phyloP scores from a whole-genome alignment of 92 coral and sea anemone genomes.

The Phenganax marumi region DNA sequence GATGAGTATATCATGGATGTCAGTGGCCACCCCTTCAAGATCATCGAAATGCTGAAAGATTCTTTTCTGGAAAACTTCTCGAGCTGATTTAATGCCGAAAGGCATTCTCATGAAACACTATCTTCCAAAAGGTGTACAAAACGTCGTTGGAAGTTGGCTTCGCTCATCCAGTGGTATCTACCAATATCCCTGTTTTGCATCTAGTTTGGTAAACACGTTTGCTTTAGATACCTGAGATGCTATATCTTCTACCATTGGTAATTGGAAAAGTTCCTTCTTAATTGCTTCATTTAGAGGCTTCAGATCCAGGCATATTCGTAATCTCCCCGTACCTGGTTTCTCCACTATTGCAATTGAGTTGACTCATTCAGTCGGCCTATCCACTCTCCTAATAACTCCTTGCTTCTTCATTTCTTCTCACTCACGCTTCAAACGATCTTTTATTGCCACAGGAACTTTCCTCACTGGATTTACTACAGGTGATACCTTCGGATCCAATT shows the following conservation, averaged over 20 bases:
- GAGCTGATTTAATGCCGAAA: background rate
- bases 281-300: too few species aligned
- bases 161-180: conserved; percentile 16
- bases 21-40: conserved; percentile 46
- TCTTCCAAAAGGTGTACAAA: background rate
- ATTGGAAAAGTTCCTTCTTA: conserved; percentile 18
- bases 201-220: background rate
- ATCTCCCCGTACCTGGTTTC: background rate
- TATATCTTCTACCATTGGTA: conserved; percentile 26
- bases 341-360: too few species aligned
- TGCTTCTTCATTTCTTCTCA: conserved; percentile 8
- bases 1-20: conserved; percentile 4
- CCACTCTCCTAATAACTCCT: too few species aligned
- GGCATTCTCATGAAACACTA: conserved; percentile 17
- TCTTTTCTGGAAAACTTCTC: background rate
- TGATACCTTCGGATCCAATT: background rate
- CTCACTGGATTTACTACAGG: too few species aligned
- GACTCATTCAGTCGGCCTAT: too few species aligned
- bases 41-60: conserved; percentile 29
- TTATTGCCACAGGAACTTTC: background rate
- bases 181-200: background rate
- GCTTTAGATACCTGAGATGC: background rate
- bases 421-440: conserved; percentile 7
- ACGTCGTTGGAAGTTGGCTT: background rate
- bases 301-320: background rate